Conservation (phyloP, 2,797 vertebrate species). For the Microhierax caerulescens region DNA sequence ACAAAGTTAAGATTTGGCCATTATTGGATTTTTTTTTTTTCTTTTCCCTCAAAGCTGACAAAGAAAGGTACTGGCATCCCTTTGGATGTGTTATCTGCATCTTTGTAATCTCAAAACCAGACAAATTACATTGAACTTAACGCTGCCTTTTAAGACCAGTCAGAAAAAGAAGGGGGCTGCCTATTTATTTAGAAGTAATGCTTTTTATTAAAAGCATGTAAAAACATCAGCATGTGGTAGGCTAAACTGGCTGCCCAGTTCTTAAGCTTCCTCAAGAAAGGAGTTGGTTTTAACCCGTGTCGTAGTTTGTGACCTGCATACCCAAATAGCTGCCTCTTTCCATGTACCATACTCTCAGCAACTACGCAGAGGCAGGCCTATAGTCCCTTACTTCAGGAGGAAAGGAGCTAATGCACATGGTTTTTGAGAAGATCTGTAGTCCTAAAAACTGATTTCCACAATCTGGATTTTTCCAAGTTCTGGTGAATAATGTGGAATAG, state of each 20-base stretch:
- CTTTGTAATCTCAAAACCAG: not conserved
- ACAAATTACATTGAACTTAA: not conserved
- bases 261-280: not conserved
- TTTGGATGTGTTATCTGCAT: not conserved
- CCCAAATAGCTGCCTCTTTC: not conserved
- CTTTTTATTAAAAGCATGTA: not conserved
- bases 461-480: not conserved
- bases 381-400: not conserved
- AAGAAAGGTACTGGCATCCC: not conserved
- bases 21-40: not conserved
- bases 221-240: not conserved
- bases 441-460: not conserved
- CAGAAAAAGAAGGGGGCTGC: not conserved
- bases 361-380: fast-evolving
- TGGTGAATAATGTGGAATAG: not conserved
- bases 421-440: not conserved
- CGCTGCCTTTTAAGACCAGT: not conserved
- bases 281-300: not conserved
- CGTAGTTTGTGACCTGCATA: not conserved
- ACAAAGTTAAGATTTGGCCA: not conserved
- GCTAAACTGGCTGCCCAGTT: not conserved
- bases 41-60: not conserved
- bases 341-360: not conserved
- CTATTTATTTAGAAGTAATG: not conserved
- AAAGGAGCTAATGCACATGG: not conserved